Evolutionary conservation across 2,888 invertebrate genomes (phyloP).

Genomic region (Saturnia pavonia): DNA sequence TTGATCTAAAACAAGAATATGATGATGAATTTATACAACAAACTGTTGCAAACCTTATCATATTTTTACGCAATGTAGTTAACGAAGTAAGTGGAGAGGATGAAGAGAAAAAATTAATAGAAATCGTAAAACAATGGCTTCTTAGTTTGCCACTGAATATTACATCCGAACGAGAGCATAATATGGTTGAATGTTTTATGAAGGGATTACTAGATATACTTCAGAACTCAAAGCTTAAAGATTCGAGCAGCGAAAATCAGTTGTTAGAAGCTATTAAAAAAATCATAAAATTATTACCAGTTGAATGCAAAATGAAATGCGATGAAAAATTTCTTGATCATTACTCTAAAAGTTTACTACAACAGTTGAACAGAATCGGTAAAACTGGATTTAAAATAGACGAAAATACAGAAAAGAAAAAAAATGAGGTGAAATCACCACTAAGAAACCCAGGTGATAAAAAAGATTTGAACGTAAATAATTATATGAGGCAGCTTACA

Average conservation of each 20-base stretch:
- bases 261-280: constrained; percentile 1
- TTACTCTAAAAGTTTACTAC: constrained; percentile 1
- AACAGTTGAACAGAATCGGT: background rate
- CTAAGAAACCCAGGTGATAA: background rate
- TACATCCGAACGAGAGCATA: background rate
- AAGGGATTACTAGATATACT: background rate
- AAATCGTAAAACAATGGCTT: constrained; percentile 2
- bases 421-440: background rate
- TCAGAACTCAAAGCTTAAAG: background rate
- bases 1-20: constrained; percentile 4
- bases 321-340: background rate
- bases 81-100: background rate
- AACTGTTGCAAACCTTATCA: constrained; percentile 2
- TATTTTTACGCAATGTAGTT: background rate
- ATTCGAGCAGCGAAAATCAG: background rate
- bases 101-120: background rate
- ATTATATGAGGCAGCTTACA: constrained; percentile 23
- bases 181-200: constrained; percentile 3
- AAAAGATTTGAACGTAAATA: background rate
- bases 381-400: background rate
- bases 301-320: constrained; percentile 6
- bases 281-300: constrained; percentile 8
- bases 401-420: background rate
- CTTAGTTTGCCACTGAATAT: constrained; percentile 3
- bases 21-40: background rate